Conservation (phyloP, 2,888 invertebrate genomes). For the Dione juno region DNA sequence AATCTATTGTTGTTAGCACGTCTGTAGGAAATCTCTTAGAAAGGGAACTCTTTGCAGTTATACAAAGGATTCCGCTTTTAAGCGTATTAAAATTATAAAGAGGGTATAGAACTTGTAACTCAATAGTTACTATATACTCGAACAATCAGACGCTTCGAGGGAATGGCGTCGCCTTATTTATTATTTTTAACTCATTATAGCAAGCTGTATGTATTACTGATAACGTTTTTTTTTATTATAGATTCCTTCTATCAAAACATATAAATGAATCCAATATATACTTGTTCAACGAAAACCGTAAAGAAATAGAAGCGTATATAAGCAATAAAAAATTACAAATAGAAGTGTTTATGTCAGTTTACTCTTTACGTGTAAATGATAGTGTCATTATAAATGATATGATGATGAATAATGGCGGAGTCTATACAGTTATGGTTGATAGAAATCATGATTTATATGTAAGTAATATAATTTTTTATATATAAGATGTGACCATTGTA, state of each 20-base stretch:
- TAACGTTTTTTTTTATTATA: constrained; percentile 43
- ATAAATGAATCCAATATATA: constrained; percentile 50
- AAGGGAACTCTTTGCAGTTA: too few relatives aligned
- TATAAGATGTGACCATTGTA: too few relatives aligned
- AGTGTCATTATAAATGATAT: constrained; percentile 48
- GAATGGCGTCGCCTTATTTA: too few relatives aligned
- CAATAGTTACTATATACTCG: too few relatives aligned
- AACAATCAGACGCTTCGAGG: too few relatives aligned
- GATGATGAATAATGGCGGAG: constrained; percentile 62
- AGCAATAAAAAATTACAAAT: constrained; percentile 53
- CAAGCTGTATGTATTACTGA: too few relatives aligned
- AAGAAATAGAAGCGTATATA: constrained; percentile 56
- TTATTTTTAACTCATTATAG: too few relatives aligned
- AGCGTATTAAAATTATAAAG: too few relatives aligned
- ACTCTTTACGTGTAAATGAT: constrained; percentile 54
- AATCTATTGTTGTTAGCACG: constrained; percentile 3
- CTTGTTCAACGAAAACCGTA: constrained; percentile 57
- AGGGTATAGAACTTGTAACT: too few relatives aligned
- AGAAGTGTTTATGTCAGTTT: constrained; percentile 63
- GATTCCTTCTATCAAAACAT: constrained; percentile 55
- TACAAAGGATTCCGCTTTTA: too few relatives aligned
- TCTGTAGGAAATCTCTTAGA: not conserved
- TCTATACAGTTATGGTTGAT: constrained; percentile 60
- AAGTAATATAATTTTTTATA: constrained; percentile 46
- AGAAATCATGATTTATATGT: constrained; percentile 51